Base-by-base conservation (phyloP, 2,113 vertebrate genomes). In the Paedocypris sp. region DNA sequence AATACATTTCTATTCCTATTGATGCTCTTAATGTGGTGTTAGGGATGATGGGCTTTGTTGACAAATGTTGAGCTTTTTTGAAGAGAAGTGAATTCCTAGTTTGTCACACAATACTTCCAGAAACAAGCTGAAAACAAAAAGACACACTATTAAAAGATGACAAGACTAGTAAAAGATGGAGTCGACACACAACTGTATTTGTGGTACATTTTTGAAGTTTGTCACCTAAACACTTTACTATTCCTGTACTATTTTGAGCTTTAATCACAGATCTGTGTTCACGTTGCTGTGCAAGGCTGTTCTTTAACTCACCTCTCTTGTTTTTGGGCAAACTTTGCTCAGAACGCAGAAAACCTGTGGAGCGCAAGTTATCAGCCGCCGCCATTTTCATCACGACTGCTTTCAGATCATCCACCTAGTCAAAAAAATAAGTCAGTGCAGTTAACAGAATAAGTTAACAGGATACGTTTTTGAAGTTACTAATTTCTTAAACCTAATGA, bases 41-140 rank as follows among this genome's bases (percentile, higher is more conserved):
- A n/a, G n/a, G n/a, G n/a, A n/a, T n/a, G n/a, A n/a, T n/a, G n/a
- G n/a, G n/a, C n/a, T n/a, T n/a, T n/a, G n/a, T n/a, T n/a, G n/a
- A n/a, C n/a, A n/a, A n/a, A n/a, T n/a, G n/a, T n/a, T n/a, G n/a
- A n/a, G n/a, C n/a, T n/a, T n/a, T n/a, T n/a, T n/a, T n/a, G n/a
- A n/a, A n/a, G n/a, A n/a, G n/a, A n/a, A n/a, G n/a, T 16, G n/a
- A 11, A 15, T 45, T 32, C 62, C 58, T 78, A 85, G 72, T 82
- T 88, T 76, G 83, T 88, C 68, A 89, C 84, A 16, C 88, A 89
- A 65, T 89, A 90, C 61, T 90, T 89, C 88, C 87, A 88, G 80
- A 89, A 90, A 74, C 88, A 90, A 5, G 84, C 83, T 89, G 74
- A 45, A 2, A 39, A 50, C 19, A 54, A 5, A 45, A 66, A 15